Evolutionary conservation across 2,113 vertebrate species (phyloP), one percentile per base, ranked within the genome.

Genomic region (Crotalus viridis): DNA sequence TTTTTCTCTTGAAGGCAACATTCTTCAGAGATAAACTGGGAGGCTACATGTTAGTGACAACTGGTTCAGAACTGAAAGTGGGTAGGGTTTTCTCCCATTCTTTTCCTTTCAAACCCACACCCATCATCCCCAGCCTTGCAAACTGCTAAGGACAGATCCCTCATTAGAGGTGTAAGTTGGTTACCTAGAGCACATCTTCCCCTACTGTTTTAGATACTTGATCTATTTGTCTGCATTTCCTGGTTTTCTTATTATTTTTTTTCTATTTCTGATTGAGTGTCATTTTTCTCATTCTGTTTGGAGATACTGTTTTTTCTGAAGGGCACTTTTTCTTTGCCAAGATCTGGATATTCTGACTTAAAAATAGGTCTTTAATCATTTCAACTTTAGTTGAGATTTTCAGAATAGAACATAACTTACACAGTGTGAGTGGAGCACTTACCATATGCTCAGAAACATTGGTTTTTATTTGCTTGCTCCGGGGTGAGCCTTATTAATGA

Each of bases 401-500:
- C 22, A 5, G 26, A 48, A 61, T 21, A 39, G 12, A 52, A 24
- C 33, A 39, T 88, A 51, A 39, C 3, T 51, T 74, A 59, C n/a
- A 39, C 69, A 22, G 28, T 55, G 22, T 43, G n/a, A 64, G 28
- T 86, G 81, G 33, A 33, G 59, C n/a, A 64, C 86, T 92, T 88
- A 21, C 48, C 24, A 88, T 74, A 88, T 54, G 48, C 57, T 88
- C 86, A 92, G 87, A 92, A 64, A 64, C 13, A 74, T 28, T 43
- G n/a, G 5, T 64, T 15, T 43, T 89, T 88, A 39, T 74, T 81
- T 64, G 69, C 61, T 52, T 92, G 87, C 43, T 87, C 51, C 33
- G 4, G 91, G 33, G 15, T 89, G 87, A 89, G 91, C 87, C 91
- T 92, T 92, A 88, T 17, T 87, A 92, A 28, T 74, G 59, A 74